Evolutionary conservation across 2,888 invertebrate species (phyloP), one percentile per base, ranked within the genome.

Genomic region (Ornithoptera alexandrae): DNA sequence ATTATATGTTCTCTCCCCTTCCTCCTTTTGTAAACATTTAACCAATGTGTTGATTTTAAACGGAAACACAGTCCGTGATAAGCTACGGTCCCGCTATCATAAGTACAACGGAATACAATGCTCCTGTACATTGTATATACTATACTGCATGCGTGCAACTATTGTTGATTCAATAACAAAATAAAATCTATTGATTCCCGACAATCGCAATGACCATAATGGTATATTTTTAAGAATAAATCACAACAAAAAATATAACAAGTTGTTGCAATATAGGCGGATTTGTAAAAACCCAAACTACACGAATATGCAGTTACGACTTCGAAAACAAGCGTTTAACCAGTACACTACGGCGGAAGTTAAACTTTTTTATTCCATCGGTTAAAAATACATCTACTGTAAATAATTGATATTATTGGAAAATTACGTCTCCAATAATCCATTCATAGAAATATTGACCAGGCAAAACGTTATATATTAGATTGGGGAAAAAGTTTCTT

Each of bases 61-160:
- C 69, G 69, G 69, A 70, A 70, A 59, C 65, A n/a, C 62, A 50
- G 22, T 20, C 30, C 50, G 36, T 62, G 69, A 70, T 70, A 70
- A 70, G 66, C 50, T 62, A 24, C 36, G 24, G 24, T 39, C n/a
- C 50, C 65, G 59, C 12, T 70, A 70, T 70, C 66, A 22, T 20
- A 50, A 56, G 60, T 60, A 69, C n/a, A 65, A 65, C 42, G 46
- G 57, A 20, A 57, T 20, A 2, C 57, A 57, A 20, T 20, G 10
- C 22, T n/a, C 20, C 20, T 57, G 1, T 20, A 20, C 5, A 57
- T 20, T 57, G 12, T 20, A 57, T 57, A 56, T n/a, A 30, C 30
- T 30, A 5, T 30, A 39, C 39, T 18, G 39, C 7, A 39, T 50
- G 18, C 20, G n/a, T 50, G 5, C 5, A 10, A 15, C 57, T 57